Evolutionary conservation across 2,888 invertebrate species (phyloP).

Genomic region (Andrena praecox): DNA sequence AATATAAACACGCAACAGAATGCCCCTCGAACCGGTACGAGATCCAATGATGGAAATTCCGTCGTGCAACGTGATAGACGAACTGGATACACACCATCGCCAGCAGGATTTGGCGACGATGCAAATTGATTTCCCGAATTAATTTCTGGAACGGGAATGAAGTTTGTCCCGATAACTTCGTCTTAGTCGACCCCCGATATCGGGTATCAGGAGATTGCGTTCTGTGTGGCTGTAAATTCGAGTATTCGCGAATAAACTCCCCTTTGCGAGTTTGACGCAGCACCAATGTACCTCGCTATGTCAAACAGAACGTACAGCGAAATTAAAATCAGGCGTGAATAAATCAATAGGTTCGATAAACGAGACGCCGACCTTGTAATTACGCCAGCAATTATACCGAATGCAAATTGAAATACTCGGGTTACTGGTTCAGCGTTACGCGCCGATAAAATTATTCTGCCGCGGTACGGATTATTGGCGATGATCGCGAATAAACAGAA

Average conservation of each 20-base stretch:
- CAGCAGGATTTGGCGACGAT: constrained; percentile 63
- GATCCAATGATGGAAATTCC: constrained; percentile 69
- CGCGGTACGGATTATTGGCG: not conserved
- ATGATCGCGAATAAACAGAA: not conserved
- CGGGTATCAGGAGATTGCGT: constrained; percentile 60
- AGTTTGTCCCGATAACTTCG: constrained; percentile 52
- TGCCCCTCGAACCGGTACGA: constrained; percentile 14
- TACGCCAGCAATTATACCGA: constrained; percentile 35
- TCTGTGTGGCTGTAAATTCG: not conserved
- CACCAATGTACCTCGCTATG: not conserved
- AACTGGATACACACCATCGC: constrained; percentile 65
- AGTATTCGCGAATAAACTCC: not conserved
- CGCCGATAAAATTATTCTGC: constrained; percentile 32
- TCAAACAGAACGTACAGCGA: not conserved
- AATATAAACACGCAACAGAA: not conserved
- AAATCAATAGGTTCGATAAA: constrained; percentile 36
- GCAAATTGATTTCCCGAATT: constrained; percentile 72
- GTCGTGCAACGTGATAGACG: constrained; percentile 54
- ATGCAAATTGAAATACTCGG: constrained; percentile 32
- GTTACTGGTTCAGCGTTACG: constrained; percentile 19
- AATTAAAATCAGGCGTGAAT: constrained; percentile 16
- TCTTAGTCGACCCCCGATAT: constrained; percentile 45
- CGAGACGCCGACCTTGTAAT: constrained; percentile 25
- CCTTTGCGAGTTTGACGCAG: not conserved
- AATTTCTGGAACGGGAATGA: constrained; percentile 64